A percentile compares a stretch with the other conserved stretches of the same genome.
phyloP scores from a whole-genome alignment of 2,888 invertebrate genomes.

The Ectobius pallidus region DNA sequence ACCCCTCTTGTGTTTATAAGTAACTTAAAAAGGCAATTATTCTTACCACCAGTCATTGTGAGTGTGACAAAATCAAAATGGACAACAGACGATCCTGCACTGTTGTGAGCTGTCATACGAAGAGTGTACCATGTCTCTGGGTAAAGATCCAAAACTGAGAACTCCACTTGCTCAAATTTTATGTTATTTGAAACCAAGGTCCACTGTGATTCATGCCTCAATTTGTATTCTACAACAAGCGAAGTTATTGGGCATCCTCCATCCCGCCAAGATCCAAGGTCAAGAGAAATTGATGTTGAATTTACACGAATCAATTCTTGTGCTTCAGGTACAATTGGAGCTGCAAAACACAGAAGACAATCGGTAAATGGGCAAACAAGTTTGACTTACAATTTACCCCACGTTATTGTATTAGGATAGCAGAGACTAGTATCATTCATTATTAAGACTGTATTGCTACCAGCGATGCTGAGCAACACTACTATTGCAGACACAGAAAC shows the following conservation, averaged over 20 bases:
- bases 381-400: too few relatives aligned
- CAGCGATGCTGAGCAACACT: too few relatives aligned
- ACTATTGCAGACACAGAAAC: too few relatives aligned
- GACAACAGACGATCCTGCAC: constrained; percentile 48
- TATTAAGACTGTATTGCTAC: too few relatives aligned
- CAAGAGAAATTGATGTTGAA: constrained; percentile 53
- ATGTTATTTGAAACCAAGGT: constrained; percentile 47
- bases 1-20: too few relatives aligned
- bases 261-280: constrained; percentile 53
- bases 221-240: constrained; percentile 53
- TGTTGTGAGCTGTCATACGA: constrained; percentile 48
- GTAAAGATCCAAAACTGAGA: constrained; percentile 46
- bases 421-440: too few relatives aligned
- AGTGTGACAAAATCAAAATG: constrained; percentile 49
- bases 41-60: constrained; percentile 47
- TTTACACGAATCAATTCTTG: constrained; percentile 53
- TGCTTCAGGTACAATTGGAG: constrained; percentile 54
- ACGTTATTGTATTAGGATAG: too few relatives aligned
- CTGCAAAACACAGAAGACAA: constrained; percentile 48
- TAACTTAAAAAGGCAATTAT: too few relatives aligned
- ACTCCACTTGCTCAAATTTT: constrained; percentile 47
- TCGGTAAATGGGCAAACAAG: too few relatives aligned
- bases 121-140: constrained; percentile 49
- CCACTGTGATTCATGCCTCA: constrained; percentile 43
- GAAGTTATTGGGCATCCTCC: constrained; percentile 55